phyloP scores from a whole-genome alignment of 2,113 vertebrate species.

The Tursiops truncatus region DNA sequence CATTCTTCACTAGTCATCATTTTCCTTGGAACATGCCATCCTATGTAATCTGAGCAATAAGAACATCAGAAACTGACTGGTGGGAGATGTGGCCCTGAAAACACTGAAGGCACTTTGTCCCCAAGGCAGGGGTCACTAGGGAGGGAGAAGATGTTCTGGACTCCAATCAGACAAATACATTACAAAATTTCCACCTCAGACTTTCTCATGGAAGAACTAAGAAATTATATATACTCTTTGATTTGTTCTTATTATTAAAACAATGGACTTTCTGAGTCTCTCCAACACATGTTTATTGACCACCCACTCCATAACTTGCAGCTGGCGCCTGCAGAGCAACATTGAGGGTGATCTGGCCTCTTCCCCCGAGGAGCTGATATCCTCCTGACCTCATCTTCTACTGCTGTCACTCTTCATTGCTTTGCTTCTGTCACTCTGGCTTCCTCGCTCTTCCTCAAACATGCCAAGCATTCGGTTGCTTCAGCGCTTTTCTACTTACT shows the following conservation, averaged over 20 bases:
- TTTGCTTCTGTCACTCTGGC: not conserved
- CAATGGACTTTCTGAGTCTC: not conserved
- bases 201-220: constrained; percentile 16
- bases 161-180: not conserved
- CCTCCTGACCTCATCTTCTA: not conserved
- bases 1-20: not conserved
- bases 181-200: not conserved
- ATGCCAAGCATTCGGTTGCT: not conserved
- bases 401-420: not conserved
- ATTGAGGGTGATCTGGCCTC: not conserved
- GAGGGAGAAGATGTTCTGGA: constrained; percentile 5
- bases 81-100: constrained; percentile 23
- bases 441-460: not conserved
- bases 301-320: not conserved
- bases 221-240: not conserved
- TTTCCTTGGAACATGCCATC: not conserved
- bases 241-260: not conserved
- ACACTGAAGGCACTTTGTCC: constrained; percentile 36
- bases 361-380: not conserved
- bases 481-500: not conserved
- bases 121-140: not conserved
- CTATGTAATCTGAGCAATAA: constrained; percentile 22
- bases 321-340: not conserved
- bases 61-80: constrained; percentile 43
- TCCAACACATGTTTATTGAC: not conserved